phyloP scores from a whole-genome alignment of 1,140 invertebrate species.

The Listronotus bonariensis region DNA sequence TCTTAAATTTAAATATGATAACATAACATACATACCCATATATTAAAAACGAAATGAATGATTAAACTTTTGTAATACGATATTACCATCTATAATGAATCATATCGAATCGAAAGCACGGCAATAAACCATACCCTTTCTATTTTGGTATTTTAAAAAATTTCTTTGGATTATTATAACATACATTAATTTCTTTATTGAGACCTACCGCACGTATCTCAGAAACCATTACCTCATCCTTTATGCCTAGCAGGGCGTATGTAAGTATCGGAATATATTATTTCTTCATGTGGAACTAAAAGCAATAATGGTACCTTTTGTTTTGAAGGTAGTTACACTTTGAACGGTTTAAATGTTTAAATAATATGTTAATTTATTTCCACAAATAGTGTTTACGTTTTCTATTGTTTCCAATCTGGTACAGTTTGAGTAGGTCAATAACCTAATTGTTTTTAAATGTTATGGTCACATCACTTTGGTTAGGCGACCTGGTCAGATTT shows the following conservation, averaged over 20 bases:
- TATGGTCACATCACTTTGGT: no score
- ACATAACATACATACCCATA: no score
- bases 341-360: neutral
- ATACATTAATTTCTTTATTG: conserved; percentile 6
- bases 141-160: no score
- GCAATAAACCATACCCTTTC: conserved; percentile 1
- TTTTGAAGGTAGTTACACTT: conserved; percentile 16
- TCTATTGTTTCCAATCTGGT: no score
- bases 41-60: no score
- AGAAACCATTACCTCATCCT: conserved; percentile 21
- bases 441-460: no score
- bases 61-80: no score
- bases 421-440: no score
- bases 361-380: no score
- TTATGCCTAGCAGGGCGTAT: conserved; percentile 20
- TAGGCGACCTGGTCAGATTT: no score
- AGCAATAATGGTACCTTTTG: conserved; percentile 18
- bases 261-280: conserved; percentile 20
- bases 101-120: conserved; percentile 8
- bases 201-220: conserved; percentile 12
- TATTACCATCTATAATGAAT: conserved; percentile 17
- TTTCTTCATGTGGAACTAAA: conserved; percentile 5
- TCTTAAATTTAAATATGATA: no score
- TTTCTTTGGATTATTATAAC: neutral
- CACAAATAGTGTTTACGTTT: no score